Base-by-base conservation (phyloP, 2,888 invertebrate species). In the Drosophila maculinotata region DNA sequence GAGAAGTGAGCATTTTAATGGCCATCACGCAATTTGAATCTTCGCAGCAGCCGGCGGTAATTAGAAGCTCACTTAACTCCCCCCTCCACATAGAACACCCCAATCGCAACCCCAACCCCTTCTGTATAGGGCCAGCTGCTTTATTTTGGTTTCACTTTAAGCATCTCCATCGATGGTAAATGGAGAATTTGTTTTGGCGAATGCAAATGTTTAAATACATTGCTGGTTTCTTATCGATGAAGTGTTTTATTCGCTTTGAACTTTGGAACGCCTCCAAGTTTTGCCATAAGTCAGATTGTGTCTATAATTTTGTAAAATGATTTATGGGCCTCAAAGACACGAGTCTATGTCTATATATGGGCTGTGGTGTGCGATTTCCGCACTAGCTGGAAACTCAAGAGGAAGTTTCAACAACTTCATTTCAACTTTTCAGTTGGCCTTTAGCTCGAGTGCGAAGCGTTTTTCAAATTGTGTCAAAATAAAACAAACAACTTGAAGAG, bases 391-490 rank as follows among this genome's bases (percentile, higher is more conserved):
- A 52, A 54, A 59, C 57, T 47, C 35, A 31, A 56, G 56, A 69
- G 66, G 63, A 82, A 76, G 68, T 63, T 66, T 63, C 35, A 67
- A 53, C 60, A 74, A 60, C 65, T 76, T 58, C 51, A 78, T 62
- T 77, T 65, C 41, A 66, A 66, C 44, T 62, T 69, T 60, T 41
- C 31, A 36, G 42, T 62, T 28, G 42, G 36, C 15, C 30, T 39
- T 51, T 28, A 51, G 48, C 28, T 48, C 57, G 44, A 56, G 44
- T 38, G 67, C 49, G 56, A 42, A 63, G 53, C 54, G 42, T 63
- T 57, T 54, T 68, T 66, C 65, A 73, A 66, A 68, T 76, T 66
- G 59, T 68, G 69, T 70, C 83, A 54, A 76, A 82, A 73, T 82
- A 76, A 76, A 66, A 59, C 72, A 79, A 79, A 70, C 73, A 69